Evolutionary conservation across 37 sponge, comb jelly and placozoan species (phyloP).

Genomic region (Crambe crambe): DNA sequence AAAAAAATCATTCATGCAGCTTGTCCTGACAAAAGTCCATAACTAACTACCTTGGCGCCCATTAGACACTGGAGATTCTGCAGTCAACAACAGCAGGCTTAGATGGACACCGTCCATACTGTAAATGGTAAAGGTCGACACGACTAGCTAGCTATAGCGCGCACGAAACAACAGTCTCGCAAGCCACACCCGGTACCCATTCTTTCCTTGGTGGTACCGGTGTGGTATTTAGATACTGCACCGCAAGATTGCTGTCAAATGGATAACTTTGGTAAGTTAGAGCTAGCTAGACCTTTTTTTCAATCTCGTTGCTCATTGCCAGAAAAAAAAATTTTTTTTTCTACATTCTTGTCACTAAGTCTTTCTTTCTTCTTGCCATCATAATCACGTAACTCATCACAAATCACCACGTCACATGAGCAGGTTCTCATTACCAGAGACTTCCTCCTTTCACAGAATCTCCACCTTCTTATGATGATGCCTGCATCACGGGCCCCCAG

Average conservation of each 20-base stretch:
- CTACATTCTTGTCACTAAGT: background rate
- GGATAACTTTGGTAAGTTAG: background rate
- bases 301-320: background rate
- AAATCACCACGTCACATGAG: background rate
- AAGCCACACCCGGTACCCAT: too few species aligned
- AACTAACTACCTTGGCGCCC: background rate
- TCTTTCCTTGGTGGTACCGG: too few species aligned
- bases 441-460: background rate
- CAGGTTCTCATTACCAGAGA: background rate
- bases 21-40: too few species aligned
- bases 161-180: too few species aligned
- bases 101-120: background rate
- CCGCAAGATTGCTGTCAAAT: background rate
- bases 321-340: background rate
- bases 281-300: background rate
- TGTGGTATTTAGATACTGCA: too few species aligned
- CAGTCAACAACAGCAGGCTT: background rate
- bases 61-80: background rate
- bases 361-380: background rate
- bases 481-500: conserved; percentile 13
- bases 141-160: too few species aligned
- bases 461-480: conserved; percentile 55
- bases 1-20: too few species aligned
- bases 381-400: too few species aligned
- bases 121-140: too few species aligned